These are phyloP conservation scores for Otolemur crassicaudatus DNA, from an alignment of 2,797 vertebrate species.

Conservation along the genomic window DNA sequence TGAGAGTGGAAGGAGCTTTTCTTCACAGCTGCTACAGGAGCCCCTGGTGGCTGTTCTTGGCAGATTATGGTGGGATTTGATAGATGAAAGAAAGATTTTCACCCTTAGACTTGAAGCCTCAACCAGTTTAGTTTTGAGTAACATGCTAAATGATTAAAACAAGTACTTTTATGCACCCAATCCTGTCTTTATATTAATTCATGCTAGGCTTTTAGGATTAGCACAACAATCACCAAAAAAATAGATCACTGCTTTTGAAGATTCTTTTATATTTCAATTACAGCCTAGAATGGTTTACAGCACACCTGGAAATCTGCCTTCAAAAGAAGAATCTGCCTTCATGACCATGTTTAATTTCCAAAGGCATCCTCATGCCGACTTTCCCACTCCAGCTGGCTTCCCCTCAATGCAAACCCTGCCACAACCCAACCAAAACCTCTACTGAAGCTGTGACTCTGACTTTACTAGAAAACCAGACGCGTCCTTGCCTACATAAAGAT, in stretches of 20 bases:
- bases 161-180: constrained; percentile 17
- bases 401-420: background rate
- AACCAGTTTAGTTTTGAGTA: background rate
- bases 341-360: constrained; percentile 49
- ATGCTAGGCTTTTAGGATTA: constrained; percentile 75
- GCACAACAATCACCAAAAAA: constrained; percentile 63
- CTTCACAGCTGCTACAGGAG: background rate
- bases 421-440: background rate
- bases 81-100: constrained; percentile 59
- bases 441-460: background rate
- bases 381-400: constrained; percentile 1
- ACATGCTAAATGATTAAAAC: constrained; percentile 56
- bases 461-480: background rate
- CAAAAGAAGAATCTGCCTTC: constrained; percentile 54
- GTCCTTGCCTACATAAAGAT: background rate
- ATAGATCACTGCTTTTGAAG: constrained; percentile 60
- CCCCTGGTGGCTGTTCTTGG: background rate
- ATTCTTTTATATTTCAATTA: constrained; percentile 67
- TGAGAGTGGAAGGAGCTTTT: background rate
- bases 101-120: constrained; percentile 48
- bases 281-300: constrained; percentile 40
- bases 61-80: background rate
- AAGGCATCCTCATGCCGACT: background rate
- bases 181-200: constrained; percentile 56
- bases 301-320: constrained; percentile 74